A percentile compares a stretch with the other conserved stretches of the same genome.
Conservation (phyloP, 2,113 vertebrate genomes). For the Emydura subglobosa region DNA sequence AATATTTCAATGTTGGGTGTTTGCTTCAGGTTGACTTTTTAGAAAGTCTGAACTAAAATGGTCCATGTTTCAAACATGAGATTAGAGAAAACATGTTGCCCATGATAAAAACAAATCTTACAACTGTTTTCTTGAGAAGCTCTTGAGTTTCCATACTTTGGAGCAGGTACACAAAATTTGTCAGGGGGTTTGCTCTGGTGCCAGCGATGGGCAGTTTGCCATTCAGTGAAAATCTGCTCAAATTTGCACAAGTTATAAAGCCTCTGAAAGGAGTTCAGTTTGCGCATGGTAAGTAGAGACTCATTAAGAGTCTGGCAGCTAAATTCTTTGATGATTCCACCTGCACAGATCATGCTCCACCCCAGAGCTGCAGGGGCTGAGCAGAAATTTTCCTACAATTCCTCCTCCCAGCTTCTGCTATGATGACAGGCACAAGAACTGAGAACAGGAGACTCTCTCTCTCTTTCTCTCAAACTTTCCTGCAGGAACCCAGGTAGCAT, state of each 20-base stretch:
- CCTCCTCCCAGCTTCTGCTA: background rate
- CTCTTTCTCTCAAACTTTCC: background rate
- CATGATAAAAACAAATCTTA: fast-evolving
- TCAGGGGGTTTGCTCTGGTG: background rate
- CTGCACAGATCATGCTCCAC: background rate
- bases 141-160: fast-evolving
- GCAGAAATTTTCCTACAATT: background rate
- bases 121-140: background rate
- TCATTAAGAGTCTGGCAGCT: background rate
- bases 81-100: background rate
- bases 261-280: background rate
- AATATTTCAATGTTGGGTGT: background rate
- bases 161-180: background rate
- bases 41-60: background rate
- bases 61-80: background rate
- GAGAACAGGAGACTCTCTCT: background rate
- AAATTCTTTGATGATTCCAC: background rate
- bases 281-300: background rate
- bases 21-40: background rate
- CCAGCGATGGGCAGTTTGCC: fast-evolving
- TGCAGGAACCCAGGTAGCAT: background rate
- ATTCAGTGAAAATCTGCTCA: background rate
- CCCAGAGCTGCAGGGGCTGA: background rate
- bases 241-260: background rate
- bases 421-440: background rate